Evolutionary conservation across 1,140 invertebrate species (phyloP), one percentile per base, ranked within the genome.

Genomic region (Dinoponera quadriceps): DNA sequence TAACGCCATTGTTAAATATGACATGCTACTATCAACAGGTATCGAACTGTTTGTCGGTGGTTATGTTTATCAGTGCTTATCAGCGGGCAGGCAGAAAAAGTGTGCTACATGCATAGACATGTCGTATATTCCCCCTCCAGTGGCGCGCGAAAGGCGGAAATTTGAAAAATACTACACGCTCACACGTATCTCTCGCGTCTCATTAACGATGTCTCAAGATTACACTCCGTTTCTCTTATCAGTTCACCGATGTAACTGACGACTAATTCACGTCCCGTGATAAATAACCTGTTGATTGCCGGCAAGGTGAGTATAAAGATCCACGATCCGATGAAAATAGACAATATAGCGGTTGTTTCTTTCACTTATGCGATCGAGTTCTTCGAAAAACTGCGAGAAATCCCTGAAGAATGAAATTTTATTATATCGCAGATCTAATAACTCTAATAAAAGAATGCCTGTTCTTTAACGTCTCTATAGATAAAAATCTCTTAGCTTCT

Each of bases 141-240:
- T 14, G 20, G 33, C 22, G 14, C 51, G 33, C 4, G 18, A 11
- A 11, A 27, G 7, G 66, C 22, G 63, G 54, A 38, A 80, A 71
- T 71, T 80, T 2, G 44, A 80, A 80, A 80, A 71, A 14, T 57
- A 69, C 22, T 14, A 44, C 11, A 44, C 3, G 27, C 29, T 27
- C 33, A 33, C 7, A 9, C 7, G 9, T n/a, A n/a, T 60, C n/a
- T 2, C 22, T 59, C 48, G 29, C 16, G 55, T n/a, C 33, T 69
- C 27, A 57, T 80, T 80, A 80, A 48, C 7, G 51, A 71, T 71
- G 75, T 20, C n/a, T 0, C 22, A 54, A 57, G 65, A 80, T 80
- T 71, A 80, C 29, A n/a, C n/a, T 0, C 0, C 1, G 13, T 20
- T 33, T 33, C 38, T 69, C 33, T 80, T 80, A 80, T 80, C 75